Evolutionary conservation across 2,797 vertebrate genomes (phyloP).

Genomic region (Pelobates cultripes): DNA sequence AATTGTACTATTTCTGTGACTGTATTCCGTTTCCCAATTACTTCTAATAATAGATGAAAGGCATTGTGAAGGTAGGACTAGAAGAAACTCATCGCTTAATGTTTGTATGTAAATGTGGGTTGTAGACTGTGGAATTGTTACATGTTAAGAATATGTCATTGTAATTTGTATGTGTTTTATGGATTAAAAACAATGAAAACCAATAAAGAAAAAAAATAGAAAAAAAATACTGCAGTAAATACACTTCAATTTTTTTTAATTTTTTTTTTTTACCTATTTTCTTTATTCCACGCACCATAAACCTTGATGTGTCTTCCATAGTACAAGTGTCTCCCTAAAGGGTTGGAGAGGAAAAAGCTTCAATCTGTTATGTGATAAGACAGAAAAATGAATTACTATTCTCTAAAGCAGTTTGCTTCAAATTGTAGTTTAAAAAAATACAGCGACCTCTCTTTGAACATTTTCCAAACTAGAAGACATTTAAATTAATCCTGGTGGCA

Average conservation of each 20-base stretch:
- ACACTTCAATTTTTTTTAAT: background rate
- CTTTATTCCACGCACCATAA: constrained; percentile 25
- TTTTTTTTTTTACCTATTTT: constrained; percentile 18
- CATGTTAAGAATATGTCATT: background rate
- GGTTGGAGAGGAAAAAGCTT: constrained; percentile 23
- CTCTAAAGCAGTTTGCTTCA: constrained; percentile 57
- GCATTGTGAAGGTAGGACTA: no score
- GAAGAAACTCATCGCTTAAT: no score
- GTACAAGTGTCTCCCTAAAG: constrained; percentile 8
- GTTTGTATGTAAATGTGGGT: no score
- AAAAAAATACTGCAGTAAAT: constrained; percentile 7
- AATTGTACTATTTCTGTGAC: no score
- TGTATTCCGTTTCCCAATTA: no score
- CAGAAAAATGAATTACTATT: constrained; percentile 57
- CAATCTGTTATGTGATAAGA: constrained; percentile 20
- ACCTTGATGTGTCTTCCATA: constrained; percentile 12
- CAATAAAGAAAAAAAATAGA: background rate
- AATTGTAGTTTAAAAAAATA: constrained; percentile 60
- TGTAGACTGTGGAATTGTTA: no score
- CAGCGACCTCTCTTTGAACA: constrained; percentile 54
- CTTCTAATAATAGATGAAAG: no score
- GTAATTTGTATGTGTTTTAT: no score
- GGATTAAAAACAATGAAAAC: background rate
- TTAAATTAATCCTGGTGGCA: constrained; percentile 69
- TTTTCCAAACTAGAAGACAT: constrained; percentile 68